Evolutionary conservation across 2,113 vertebrate genomes (phyloP).

Genomic region (Isurus oxyrinchus): DNA sequence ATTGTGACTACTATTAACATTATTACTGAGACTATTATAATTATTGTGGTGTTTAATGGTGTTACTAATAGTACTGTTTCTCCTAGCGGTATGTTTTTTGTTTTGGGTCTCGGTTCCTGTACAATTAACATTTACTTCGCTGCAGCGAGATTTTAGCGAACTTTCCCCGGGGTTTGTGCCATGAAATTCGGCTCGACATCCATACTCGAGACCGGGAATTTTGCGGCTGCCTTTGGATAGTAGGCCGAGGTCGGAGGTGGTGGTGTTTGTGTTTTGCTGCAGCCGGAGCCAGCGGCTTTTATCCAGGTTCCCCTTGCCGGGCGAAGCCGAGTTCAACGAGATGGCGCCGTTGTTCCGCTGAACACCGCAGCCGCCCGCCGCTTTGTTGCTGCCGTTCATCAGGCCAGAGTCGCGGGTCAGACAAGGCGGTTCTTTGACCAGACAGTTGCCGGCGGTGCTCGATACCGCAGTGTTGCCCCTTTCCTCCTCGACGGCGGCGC

Average conservation of each 20-base stretch:
- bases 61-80: neutral
- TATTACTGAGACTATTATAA: neutral
- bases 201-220: neutral
- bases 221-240: neutral
- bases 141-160: neutral
- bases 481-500: neutral
- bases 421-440: neutral
- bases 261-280: neutral
- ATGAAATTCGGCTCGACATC: neutral
- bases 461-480: neutral
- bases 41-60: slow-evolving; percentile 14
- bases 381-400: slow-evolving; percentile 24
- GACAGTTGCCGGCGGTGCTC: neutral
- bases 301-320: neutral
- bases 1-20: neutral
- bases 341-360: slow-evolving; percentile 26
- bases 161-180: neutral
- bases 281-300: slow-evolving; percentile 13
- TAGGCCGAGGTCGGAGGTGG: neutral
- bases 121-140: slow-evolving; percentile 17
- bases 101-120: neutral
- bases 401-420: neutral
- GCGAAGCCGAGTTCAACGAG: slow-evolving; percentile 19
- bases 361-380: neutral
- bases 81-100: slow-evolving; percentile 1